phyloP scores from a whole-genome alignment of 1,140 invertebrate genomes.

The Neodiprion fabricii region DNA sequence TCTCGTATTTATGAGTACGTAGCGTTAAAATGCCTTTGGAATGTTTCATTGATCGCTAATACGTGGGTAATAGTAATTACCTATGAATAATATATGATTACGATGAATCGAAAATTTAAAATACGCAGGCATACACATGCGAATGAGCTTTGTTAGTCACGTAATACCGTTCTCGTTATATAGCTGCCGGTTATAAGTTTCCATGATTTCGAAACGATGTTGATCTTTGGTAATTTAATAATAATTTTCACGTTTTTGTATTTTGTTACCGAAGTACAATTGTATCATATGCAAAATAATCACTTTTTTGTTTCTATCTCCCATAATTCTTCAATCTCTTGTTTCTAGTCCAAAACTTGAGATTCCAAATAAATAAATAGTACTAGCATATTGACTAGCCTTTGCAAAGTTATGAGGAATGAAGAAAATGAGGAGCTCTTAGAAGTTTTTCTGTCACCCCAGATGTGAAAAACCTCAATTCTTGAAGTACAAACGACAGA shows the following conservation, averaged over 20 bases:
- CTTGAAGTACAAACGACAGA: no score
- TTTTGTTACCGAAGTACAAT: background rate
- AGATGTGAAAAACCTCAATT: no score
- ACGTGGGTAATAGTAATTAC: background rate
- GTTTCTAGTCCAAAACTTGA: no score
- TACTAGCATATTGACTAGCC: no score
- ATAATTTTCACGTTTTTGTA: background rate
- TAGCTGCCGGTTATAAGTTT: background rate
- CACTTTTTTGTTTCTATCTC: no score
- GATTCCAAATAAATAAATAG: no score
- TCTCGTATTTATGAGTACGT: background rate
- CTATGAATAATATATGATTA: background rate
- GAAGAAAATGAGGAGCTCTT: no score
- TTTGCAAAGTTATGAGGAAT: no score
- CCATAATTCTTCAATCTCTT: no score
- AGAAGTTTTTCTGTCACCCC: no score
- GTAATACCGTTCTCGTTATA: background rate
- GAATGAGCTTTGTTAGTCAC: background rate
- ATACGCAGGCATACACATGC: background rate
- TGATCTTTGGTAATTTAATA: background rate
- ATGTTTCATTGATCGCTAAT: constrained; percentile 33
- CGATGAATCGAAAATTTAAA: background rate
- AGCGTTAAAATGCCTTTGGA: constrained; percentile 45
- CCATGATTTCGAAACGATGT: background rate
- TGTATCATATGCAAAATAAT: no score